phyloP scores from a whole-genome alignment of 2,888 invertebrate genomes.

The Chrysolina haemoptera region DNA sequence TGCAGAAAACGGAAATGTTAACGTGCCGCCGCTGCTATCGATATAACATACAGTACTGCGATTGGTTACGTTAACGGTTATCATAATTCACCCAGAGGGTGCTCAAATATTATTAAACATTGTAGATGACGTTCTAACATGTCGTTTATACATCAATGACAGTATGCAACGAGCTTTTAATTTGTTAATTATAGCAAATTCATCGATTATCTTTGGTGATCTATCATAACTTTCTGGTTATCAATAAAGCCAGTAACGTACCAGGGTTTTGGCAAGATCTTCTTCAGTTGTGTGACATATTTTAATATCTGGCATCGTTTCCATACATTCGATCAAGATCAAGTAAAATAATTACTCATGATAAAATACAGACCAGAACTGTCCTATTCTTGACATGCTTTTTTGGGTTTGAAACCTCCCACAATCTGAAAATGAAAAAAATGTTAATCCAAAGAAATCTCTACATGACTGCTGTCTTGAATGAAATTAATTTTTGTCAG shows the following conservation, averaged over 20 bases:
- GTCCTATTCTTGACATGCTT: too few species aligned
- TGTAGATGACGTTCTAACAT: constrained; percentile 16
- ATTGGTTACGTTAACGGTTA: constrained; percentile 34
- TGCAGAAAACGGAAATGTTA: neutral
- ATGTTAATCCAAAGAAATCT: too few species aligned
- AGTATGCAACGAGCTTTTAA: constrained; percentile 23
- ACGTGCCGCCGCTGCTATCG: constrained; percentile 1
- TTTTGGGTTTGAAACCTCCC: too few species aligned
- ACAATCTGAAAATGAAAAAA: too few species aligned
- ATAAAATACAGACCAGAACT: too few species aligned
- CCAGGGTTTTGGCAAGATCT: neutral
- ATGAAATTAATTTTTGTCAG: too few species aligned
- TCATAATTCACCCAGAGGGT: constrained; percentile 29
- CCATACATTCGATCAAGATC: too few species aligned
- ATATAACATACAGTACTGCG: constrained; percentile 23
- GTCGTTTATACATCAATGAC: constrained; percentile 35
- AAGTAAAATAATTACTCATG: too few species aligned
- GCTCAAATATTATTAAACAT: constrained; percentile 27
- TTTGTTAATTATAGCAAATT: constrained; percentile 24
- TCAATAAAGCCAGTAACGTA: constrained; percentile 18
- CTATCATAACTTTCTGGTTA: constrained; percentile 6
- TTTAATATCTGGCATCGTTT: too few species aligned
- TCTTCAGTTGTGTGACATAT: neutral
- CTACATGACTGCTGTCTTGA: too few species aligned
- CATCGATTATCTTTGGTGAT: constrained; percentile 7